Evolutionary conservation across 1,140 invertebrate genomes (phyloP), one percentile per base, ranked within the genome.

Genomic region (Tribolium castaneum): DNA sequence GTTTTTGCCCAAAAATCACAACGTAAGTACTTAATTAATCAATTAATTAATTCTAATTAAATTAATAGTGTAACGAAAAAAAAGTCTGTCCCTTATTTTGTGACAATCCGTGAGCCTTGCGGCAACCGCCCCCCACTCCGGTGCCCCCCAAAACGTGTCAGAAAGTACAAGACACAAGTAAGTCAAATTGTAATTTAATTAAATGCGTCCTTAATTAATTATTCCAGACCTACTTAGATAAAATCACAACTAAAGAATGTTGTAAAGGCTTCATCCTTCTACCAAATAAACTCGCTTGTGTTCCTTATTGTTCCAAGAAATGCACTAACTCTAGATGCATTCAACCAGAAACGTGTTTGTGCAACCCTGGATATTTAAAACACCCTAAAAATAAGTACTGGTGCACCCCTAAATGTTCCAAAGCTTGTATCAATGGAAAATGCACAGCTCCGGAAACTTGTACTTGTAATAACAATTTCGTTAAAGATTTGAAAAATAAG

Each of bases 401-500:
- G 90, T 80, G 82, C 12, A 13, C 86, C 25, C 89, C 91, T 10
- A 83, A 88, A 7, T 86, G 84, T 73, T 35, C 56, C 4, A 70
- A 71, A 13, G 39, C 16, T 3, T 85, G 85, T 70, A 75, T 59
- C 2, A 79, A 78, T 35, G 45, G 75, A 1, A 66, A 10, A 16
- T 81, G 80, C 39, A 52, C 16, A 0, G 52, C 16, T 0, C 84
- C 84, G 0, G 73, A 84, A 13, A n/a, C 52, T 7, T 88, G 87
- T 62, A 25, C 73, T 19, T 78, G 86, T 74, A 70, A 81, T 6
- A 2, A 59, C 2, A 85, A 84, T 10, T 86, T 62, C 22, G 25
- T 0, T 0, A 9, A 73, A 52, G 81, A 85, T 10, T 72, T 50
- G 0, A 71, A 76, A 0, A 81, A 54, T 16, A 56, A 10, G 6